Percentiles rank a stretch among this genome's conserved stretches.
These are phyloP conservation scores for Mormyrus lacerda DNA, from an alignment of 2,113 vertebrate species.

Conservation along the genomic window DNA sequence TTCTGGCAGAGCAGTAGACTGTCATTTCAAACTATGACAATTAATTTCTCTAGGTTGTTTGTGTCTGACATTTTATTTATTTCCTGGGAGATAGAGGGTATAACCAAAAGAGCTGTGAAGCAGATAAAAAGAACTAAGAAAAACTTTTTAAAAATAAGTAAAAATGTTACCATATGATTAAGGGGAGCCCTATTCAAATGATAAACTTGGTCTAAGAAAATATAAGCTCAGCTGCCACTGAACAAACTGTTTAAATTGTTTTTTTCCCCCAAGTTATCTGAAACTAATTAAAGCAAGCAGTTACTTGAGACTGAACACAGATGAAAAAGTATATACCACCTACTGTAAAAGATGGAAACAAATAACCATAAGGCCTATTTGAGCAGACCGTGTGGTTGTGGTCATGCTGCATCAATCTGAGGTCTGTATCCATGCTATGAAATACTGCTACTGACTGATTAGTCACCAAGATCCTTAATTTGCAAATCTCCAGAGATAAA, in stretches of 20 bases:
- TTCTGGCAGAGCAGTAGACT: constrained; percentile 53
- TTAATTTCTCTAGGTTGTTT: constrained; percentile 39
- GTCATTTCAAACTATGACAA: constrained; percentile 44
- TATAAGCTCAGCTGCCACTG: neutral
- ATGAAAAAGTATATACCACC: neutral
- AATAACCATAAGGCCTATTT: neutral
- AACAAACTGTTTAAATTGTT: neutral
- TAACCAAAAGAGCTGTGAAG: constrained; percentile 29
- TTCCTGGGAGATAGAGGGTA: constrained; percentile 49
- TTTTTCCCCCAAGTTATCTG: neutral
- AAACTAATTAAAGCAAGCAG: neutral
- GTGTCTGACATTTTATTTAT: constrained; percentile 1
- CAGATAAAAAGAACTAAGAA: constrained; percentile 35
- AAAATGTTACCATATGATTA: neutral
- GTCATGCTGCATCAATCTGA: neutral
- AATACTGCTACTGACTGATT: neutral
- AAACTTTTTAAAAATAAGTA: constrained; percentile 33
- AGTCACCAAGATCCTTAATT: neutral
- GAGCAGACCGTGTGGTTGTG: neutral
- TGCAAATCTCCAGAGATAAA: neutral
- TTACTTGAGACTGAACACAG: neutral
- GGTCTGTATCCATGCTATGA: neutral
- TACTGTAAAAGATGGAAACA: neutral
- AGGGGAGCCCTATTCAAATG: neutral
- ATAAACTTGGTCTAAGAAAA: neutral